A percentile compares a stretch with the other conserved stretches of the same genome.
Evolutionary conservation across 2,113 vertebrate genomes (phyloP).

Genomic region (Carassius auratus): DNA sequence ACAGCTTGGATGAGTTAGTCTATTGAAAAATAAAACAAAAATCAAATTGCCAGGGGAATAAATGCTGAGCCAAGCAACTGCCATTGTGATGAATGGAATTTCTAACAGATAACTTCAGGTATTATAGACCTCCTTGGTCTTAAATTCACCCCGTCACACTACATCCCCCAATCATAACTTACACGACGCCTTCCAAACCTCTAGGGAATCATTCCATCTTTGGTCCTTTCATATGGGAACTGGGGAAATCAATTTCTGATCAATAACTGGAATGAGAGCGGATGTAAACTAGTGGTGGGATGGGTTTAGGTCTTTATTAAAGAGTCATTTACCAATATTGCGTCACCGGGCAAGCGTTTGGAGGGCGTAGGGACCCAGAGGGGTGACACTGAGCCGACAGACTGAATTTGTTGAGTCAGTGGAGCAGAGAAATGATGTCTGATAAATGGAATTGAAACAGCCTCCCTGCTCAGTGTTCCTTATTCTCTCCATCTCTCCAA

Average conservation of each 20-base stretch:
- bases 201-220: slow-evolving; percentile 6
- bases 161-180: slow-evolving; percentile 14
- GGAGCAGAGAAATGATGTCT: slow-evolving; percentile 57
- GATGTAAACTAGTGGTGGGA: background rate
- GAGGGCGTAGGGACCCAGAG: slow-evolving; percentile 28
- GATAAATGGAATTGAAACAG: slow-evolving; percentile 58
- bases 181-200: background rate
- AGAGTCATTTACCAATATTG: slow-evolving; percentile 22
- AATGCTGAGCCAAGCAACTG: slow-evolving; percentile 29
- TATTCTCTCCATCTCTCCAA: slow-evolving; percentile 33
- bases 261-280: slow-evolving; percentile 11
- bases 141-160: slow-evolving; percentile 3
- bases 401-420: slow-evolving; percentile 50
- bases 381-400: slow-evolving; percentile 29
- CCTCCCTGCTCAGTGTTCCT: slow-evolving; percentile 37
- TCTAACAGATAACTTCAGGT: slow-evolving; percentile 21
- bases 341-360: background rate
- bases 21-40: background rate
- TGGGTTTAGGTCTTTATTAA: slow-evolving; percentile 11
- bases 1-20: background rate
- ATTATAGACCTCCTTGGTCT: slow-evolving; percentile 25
- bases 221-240: slow-evolving; percentile 15
- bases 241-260: background rate
- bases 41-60: slow-evolving; percentile 26
- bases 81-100: slow-evolving; percentile 18